Conservation (phyloP, 2,888 invertebrate species). For the Mycalesis mineus region DNA sequence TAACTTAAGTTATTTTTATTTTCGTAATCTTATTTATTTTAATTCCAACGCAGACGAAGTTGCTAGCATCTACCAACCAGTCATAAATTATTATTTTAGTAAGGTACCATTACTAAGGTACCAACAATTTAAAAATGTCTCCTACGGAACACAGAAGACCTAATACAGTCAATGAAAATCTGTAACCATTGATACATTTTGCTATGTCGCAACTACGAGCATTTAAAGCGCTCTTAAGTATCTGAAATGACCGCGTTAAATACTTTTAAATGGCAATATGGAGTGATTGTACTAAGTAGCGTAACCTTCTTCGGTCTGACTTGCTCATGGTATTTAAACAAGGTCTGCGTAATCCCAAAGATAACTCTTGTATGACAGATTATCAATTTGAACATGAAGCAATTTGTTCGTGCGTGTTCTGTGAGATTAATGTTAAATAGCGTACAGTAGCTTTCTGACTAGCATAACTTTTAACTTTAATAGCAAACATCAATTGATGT, state of each 20-base stretch:
- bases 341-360: not conserved
- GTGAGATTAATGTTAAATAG: not conserved
- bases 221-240: not conserved
- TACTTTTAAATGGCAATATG: not conserved
- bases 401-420: not conserved
- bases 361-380: not conserved
- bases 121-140: no score
- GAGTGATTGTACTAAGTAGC: not conserved
- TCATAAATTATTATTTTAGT: no score
- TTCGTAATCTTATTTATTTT: no score
- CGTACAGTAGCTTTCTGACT: not conserved
- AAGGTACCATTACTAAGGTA: no score
- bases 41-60: no score
- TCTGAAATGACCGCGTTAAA: not conserved
- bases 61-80: no score
- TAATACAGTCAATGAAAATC: no score
- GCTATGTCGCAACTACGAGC: no score
- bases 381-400: not conserved
- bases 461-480: not conserved
- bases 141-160: no score
- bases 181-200: no score
- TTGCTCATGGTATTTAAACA: not conserved
- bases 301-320: not conserved
- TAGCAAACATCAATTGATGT: no score
- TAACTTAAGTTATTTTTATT: no score